Evolutionary conservation across 2,888 invertebrate species (phyloP).

Genomic region (Steinernema scapterisci): DNA sequence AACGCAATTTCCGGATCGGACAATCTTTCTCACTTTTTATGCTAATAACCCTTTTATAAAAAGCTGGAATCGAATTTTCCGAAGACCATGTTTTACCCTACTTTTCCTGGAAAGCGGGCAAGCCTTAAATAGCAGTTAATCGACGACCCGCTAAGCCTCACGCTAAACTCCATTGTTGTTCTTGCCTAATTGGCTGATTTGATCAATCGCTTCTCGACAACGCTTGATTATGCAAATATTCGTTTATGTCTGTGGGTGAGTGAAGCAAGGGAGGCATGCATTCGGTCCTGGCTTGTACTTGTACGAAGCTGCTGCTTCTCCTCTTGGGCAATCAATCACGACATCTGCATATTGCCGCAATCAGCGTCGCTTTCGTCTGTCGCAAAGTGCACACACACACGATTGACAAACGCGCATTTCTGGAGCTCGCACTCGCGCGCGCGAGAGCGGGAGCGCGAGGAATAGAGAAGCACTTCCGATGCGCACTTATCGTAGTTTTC

Average conservation of each 20-base stretch:
- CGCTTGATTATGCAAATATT: constrained; percentile 32
- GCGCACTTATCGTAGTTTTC: constrained; percentile 23
- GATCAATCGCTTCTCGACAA: constrained; percentile 28
- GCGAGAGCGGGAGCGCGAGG: too few species aligned
- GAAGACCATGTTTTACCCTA: too few species aligned
- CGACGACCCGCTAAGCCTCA: too few species aligned
- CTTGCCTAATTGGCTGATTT: constrained; percentile 25
- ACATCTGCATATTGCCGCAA: constrained; percentile 32
- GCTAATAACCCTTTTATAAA: too few species aligned
- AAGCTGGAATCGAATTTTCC: too few species aligned
- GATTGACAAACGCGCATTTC: constrained; percentile 17
- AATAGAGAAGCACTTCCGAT: constrained; percentile 28
- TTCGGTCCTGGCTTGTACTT: not conserved
- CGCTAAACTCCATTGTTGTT: too few species aligned
- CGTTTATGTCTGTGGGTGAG: constrained; percentile 1
- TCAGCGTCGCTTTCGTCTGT: constrained; percentile 31
- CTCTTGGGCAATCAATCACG: constrained; percentile 27
- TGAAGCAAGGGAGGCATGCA: not conserved
- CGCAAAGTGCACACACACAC: constrained; percentile 21
- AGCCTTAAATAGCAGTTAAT: too few species aligned
- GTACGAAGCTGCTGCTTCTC: too few species aligned
- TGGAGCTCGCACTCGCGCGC: too few species aligned
- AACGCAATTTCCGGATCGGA: too few species aligned
- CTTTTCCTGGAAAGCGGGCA: too few species aligned
- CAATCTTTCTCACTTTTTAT: too few species aligned